Conservation (phyloP, 1,140 invertebrate species). For the Dendroctonus valens region DNA sequence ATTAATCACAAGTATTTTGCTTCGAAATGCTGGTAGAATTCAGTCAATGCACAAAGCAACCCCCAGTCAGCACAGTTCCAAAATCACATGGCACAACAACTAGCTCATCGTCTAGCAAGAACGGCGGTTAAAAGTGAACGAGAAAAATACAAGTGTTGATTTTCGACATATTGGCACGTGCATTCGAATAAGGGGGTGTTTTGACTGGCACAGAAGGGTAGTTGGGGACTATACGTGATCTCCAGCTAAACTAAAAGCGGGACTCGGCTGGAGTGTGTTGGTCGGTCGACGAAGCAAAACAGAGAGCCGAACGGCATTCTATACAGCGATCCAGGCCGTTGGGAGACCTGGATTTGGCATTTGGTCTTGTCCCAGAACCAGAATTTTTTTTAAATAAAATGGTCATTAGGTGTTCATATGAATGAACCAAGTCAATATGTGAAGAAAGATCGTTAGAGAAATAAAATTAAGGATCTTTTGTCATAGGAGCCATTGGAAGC, state of each 20-base stretch:
- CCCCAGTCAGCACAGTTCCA: neutral
- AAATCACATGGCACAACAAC: slow-evolving; percentile 18
- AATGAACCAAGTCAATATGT: no score
- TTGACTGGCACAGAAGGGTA: slow-evolving; percentile 24
- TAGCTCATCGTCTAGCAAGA: neutral
- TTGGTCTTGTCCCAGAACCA: no score
- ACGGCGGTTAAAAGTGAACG: neutral
- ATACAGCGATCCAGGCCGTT: slow-evolving; percentile 15
- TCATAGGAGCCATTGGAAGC: no score
- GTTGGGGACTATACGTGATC: slow-evolving; percentile 22
- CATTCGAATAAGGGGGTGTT: slow-evolving; percentile 22
- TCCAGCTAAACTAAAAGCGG: slow-evolving; percentile 21
- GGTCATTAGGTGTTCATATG: no score
- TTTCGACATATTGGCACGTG: slow-evolving; percentile 30
- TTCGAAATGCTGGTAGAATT: no score
- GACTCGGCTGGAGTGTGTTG: slow-evolving; percentile 22
- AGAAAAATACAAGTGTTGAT: slow-evolving; percentile 14
- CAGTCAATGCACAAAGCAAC: no score
- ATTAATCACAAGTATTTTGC: slow-evolving; percentile 32
- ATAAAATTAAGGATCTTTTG: no score
- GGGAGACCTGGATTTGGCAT: no score
- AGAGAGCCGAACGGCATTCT: slow-evolving; percentile 27
- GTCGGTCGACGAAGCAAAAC: slow-evolving; percentile 30
- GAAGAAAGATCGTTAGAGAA: no score
- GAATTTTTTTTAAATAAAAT: no score